Evolutionary conservation across 2,113 vertebrate genomes (phyloP).

Genomic region (Gallinago media): DNA sequence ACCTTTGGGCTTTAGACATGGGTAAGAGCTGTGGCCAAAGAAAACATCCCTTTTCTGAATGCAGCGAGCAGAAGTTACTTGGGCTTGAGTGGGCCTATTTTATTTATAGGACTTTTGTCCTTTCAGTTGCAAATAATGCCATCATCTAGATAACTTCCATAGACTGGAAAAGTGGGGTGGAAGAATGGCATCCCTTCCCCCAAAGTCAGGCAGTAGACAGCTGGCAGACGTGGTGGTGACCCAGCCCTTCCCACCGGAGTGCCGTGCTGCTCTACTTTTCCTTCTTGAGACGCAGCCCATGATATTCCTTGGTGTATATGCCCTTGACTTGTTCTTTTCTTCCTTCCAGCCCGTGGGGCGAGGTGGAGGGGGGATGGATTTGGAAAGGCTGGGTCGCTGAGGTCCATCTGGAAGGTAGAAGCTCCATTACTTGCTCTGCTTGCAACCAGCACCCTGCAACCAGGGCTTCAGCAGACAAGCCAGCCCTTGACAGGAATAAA

Average conservation of each 20-base stretch:
- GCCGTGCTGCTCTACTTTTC: background rate
- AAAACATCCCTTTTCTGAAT: background rate
- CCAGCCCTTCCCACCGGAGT: background rate
- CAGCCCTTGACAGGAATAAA: background rate
- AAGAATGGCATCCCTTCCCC: background rate
- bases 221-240: background rate
- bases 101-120: background rate
- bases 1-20: background rate
- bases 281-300: background rate
- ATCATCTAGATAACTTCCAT: background rate
- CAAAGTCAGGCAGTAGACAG: background rate
- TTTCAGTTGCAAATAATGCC: background rate
- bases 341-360: background rate
- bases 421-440: background rate
- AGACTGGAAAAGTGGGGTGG: background rate
- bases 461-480: background rate
- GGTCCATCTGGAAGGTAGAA: background rate
- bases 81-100: background rate
- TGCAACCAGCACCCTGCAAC: background rate
- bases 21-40: background rate
- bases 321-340: background rate
- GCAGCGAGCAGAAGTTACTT: background rate
- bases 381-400: background rate
- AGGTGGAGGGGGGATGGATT: background rate
- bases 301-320: background rate